These are phyloP conservation scores for Chironomus striatipennis DNA, from an alignment of 1,140 invertebrate genomes.

Conservation along the genomic window DNA sequence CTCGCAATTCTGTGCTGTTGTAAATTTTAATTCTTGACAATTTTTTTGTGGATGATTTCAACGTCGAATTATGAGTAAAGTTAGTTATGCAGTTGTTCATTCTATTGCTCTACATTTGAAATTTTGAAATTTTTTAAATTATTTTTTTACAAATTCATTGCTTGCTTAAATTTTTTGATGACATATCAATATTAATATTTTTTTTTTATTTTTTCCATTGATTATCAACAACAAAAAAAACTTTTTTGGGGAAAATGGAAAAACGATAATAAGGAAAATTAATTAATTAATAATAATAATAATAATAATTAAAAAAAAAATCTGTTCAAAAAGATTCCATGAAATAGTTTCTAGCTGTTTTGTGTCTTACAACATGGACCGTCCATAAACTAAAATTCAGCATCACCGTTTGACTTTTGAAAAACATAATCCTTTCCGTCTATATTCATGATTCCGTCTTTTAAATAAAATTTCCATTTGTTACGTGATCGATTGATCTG, in stretches of 20 bases:
- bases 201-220: neutral
- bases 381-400: conserved; percentile 65
- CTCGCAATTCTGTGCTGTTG: neutral
- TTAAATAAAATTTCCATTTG: conserved; percentile 99
- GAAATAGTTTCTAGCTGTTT: neutral
- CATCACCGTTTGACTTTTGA: conserved; percentile 97
- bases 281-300: neutral
- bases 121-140: no score
- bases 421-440: conserved; percentile 97
- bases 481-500: conserved; percentile 93
- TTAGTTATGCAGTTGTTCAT: neutral
- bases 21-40: neutral
- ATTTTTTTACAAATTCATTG: neutral
- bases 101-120: neutral
- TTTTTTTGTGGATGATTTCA: neutral
- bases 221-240: neutral
- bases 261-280: neutral
- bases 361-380: neutral
- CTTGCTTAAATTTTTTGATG: neutral
- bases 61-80: neutral
- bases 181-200: neutral
- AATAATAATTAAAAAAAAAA: neutral
- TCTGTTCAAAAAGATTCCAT: neutral
- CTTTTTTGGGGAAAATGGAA: no score
- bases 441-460: conserved; percentile 99